Evolutionary conservation across 1,140 invertebrate species (phyloP).

Genomic region (Bombus superbus): DNA sequence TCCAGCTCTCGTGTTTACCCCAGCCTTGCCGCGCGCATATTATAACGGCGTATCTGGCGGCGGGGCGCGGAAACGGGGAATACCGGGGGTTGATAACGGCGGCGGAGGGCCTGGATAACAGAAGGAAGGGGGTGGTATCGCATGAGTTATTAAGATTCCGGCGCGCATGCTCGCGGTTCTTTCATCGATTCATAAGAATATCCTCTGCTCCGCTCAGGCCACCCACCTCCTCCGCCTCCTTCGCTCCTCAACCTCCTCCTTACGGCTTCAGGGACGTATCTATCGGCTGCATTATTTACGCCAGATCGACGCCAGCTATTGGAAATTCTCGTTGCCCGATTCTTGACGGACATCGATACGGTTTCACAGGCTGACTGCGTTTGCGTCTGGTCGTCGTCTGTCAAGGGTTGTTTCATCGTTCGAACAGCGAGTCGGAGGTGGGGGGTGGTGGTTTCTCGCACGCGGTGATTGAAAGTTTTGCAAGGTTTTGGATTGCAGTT

Average conservation of each 20-base stretch:
- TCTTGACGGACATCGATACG: not conserved
- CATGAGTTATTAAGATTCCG: constrained; percentile 81
- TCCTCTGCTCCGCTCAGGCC: constrained; percentile 72
- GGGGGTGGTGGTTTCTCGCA: not conserved
- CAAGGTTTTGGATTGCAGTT: not conserved
- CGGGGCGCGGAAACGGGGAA: constrained; percentile 49
- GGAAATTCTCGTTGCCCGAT: not conserved
- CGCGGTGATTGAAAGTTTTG: not conserved
- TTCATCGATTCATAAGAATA: constrained; percentile 83
- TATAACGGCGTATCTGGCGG: constrained; percentile 68
- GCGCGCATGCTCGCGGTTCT: constrained; percentile 81
- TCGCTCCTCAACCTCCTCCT: constrained; percentile 40
- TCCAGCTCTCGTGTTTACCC: constrained; percentile 68
- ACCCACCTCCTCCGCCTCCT: constrained; percentile 58
- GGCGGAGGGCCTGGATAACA: constrained; percentile 56
- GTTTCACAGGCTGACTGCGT: not conserved
- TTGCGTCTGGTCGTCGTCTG: not conserved
- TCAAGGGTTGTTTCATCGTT: not conserved
- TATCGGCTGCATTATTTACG: constrained; percentile 48
- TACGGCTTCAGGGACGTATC: constrained; percentile 55
- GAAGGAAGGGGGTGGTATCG: constrained; percentile 72
- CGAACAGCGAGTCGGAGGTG: not conserved
- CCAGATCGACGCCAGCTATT: constrained; percentile 18
- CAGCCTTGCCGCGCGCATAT: constrained; percentile 66
- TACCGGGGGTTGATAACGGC: constrained; percentile 62